Evolutionary conservation across 2,113 vertebrate genomes (phyloP), one percentile per base, ranked within the genome.

Genomic region (Proterorhinus semilunaris): DNA sequence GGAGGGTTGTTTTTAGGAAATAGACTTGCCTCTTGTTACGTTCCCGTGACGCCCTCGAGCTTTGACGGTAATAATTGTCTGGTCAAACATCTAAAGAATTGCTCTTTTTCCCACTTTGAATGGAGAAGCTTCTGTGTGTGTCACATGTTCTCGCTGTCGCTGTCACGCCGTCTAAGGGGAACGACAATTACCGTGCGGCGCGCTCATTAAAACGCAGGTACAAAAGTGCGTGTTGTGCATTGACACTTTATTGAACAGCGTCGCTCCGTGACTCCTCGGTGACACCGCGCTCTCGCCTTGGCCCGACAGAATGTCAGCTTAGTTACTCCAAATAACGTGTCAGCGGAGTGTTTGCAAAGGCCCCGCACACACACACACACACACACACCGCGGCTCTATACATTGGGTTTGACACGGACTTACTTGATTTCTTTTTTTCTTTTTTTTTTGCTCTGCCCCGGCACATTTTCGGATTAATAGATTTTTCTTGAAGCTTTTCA

Each of bases 391-490:
- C 58, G 16, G 58, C 58, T n/a, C 13, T 17, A 36, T 63, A 61
- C 52, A 71, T 44, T 52, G 62, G 57, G 72, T 75, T 17, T 73
- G 76, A 85, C 71, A 58, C 50, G 8, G 61, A 44, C 68, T 68
- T 61, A 55, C 62, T 74, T 79, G 66, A 82, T 80, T 69, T 68
- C 69, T 58, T 82, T 36, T 3, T 36, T 58, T 82, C 4, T 5
- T 36, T 5, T 36, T 36, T 65, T 54, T 83, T 66, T 45, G 42
- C 67, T 59, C 44, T 57, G 69, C 82, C 67, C 65, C 69, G 5
- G 72, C 64, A 74, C 57, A 76, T 79, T 76, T 83, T 54, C 71
- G 73, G 83, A 87, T 85, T 83, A 78, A 81, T 75, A 63, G 64
- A 76, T 72, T 66, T 72, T 66, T 69, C 62, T 75, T 17, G 16